Conservation (phyloP, 2,888 invertebrate genomes). For the Creontiades dilutus region DNA sequence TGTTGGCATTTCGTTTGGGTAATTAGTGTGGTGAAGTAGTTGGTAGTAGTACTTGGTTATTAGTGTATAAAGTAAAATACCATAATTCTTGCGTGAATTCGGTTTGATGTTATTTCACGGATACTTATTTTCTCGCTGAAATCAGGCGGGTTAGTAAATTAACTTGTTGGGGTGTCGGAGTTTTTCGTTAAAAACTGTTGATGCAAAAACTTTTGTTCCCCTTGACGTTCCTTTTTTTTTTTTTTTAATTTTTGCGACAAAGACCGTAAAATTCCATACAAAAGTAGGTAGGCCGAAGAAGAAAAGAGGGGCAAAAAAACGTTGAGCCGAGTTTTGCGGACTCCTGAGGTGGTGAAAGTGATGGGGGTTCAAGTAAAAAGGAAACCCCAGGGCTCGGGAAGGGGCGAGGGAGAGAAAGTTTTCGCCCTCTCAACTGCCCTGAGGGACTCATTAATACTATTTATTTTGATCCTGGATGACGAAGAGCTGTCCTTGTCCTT, state of each 20-base stretch:
- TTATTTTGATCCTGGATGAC: conserved; percentile 57
- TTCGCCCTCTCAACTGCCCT: conserved; percentile 24
- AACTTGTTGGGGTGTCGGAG: no score
- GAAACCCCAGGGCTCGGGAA: no score
- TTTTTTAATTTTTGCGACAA: conserved; percentile 13
- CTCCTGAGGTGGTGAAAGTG: background rate
- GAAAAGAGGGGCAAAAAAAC: background rate
- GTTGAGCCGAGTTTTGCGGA: background rate
- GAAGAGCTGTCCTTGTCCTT: conserved; percentile 54
- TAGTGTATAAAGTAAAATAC: no score
- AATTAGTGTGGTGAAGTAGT: no score
- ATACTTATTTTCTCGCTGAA: background rate
- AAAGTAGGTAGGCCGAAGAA: background rate
- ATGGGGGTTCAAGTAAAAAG: background rate
- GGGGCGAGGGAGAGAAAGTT: background rate
- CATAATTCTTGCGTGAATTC: no score
- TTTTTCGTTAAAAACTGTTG: background rate
- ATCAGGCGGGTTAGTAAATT: background rate
- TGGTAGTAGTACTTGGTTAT: no score
- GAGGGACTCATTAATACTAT: conserved; percentile 59
- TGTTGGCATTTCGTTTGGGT: no score
- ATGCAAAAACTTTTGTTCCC: background rate
- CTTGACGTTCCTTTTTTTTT: background rate
- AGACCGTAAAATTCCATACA: background rate
- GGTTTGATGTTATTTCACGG: no score